Conservation (phyloP, 2,113 vertebrate genomes). For the Telmatochromis brichardi region DNA sequence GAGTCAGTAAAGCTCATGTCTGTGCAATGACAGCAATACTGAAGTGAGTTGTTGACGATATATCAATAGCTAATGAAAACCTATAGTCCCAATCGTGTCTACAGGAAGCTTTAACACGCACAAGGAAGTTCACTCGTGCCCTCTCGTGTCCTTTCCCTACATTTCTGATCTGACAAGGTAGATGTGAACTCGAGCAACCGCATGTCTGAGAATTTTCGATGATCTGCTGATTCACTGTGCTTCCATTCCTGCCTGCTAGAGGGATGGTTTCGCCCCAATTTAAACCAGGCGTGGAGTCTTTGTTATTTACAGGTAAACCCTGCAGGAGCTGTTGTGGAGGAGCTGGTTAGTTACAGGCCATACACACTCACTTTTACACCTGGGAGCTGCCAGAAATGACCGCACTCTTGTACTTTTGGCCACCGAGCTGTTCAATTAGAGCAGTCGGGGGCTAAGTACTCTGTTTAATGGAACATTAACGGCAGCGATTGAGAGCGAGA, state of each 20-base stretch:
- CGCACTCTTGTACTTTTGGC: slow-evolving; percentile 1
- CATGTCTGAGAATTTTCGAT: not conserved
- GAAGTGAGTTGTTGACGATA: not conserved
- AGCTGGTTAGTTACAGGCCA: slow-evolving; percentile 7
- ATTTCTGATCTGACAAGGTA: not conserved
- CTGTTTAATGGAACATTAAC: slow-evolving; percentile 29
- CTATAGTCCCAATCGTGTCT: not conserved
- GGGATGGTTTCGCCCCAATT: not conserved
- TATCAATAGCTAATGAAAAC: not conserved
- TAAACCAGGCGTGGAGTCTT: not conserved
- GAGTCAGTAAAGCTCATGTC: not conserved
- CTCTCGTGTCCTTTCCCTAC: not conserved
- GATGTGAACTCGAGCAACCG: not conserved
- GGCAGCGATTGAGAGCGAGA: not conserved
- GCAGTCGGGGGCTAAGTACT: slow-evolving; percentile 34
- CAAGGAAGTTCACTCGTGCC: not conserved
- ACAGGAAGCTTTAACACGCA: not conserved
- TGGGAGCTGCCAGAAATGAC: slow-evolving; percentile 14
- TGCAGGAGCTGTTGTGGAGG: not conserved
- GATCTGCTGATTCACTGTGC: not conserved
- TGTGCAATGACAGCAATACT: not conserved
- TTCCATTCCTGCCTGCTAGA: not conserved
- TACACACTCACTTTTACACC: not conserved
- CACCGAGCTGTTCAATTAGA: slow-evolving; percentile 32
- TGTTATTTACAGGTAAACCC: not conserved